Evolutionary conservation across 2,888 invertebrate genomes (phyloP).

Genomic region (Chalcis sispes): DNA sequence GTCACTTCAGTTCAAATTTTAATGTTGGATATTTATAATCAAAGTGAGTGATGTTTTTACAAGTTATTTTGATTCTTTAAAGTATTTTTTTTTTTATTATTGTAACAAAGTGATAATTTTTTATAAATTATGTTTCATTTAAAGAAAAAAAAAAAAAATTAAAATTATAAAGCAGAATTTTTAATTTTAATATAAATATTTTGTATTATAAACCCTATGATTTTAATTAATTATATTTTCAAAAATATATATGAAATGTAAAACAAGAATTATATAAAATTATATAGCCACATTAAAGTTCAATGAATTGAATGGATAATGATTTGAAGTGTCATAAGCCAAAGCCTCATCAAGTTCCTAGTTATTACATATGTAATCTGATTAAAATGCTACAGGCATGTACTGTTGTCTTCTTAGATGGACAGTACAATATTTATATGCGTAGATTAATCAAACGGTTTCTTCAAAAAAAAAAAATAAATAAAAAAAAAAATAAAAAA

Average conservation of each 20-base stretch:
- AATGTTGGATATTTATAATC: constrained; percentile 23
- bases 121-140: neutral
- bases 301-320: constrained; percentile 44
- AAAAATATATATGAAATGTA: too few relatives aligned
- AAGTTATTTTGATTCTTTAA: constrained; percentile 13
- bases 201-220: too few relatives aligned
- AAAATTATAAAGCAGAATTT: neutral
- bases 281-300: constrained; percentile 20
- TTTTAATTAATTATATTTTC: too few relatives aligned
- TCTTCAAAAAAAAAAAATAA: constrained; percentile 47
- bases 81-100: constrained; percentile 21
- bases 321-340: constrained; percentile 48
- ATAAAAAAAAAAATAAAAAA: too few relatives aligned
- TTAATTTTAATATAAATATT: neutral
- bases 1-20: constrained; percentile 40
- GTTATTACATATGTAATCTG: constrained; percentile 62
- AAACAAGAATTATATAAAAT: too few relatives aligned
- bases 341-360: constrained; percentile 72
- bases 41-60: neutral
- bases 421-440: constrained; percentile 44
- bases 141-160: neutral
- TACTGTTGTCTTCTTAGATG: constrained; percentile 24
- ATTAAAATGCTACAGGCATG: constrained; percentile 49
- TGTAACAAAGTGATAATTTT: constrained; percentile 11
- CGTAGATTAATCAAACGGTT: constrained; percentile 51